These are phyloP conservation scores for Bradypodion pumilum DNA, from an alignment of 2,797 vertebrate genomes.

Conservation along the genomic window DNA sequence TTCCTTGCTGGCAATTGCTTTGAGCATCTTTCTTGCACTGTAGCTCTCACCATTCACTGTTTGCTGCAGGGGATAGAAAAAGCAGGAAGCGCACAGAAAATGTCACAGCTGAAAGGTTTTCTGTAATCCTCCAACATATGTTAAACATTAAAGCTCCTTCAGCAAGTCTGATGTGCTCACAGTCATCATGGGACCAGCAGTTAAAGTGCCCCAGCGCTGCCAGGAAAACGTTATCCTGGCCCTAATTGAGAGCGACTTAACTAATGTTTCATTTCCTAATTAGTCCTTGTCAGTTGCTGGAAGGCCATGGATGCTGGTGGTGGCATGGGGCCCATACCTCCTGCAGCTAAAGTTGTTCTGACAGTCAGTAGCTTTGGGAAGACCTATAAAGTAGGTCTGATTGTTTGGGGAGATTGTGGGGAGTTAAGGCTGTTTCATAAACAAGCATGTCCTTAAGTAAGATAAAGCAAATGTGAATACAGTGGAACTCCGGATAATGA, in stretches of 20 bases:
- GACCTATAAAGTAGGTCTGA: constrained; percentile 62
- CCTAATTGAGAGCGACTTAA: constrained; percentile 78
- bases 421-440: constrained; percentile 15
- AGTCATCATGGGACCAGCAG: constrained; percentile 69
- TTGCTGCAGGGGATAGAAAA: constrained; percentile 64
- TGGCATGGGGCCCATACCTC: constrained; percentile 65
- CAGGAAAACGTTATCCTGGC: constrained; percentile 73
- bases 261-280: constrained; percentile 79
- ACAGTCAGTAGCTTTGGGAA: constrained; percentile 61
- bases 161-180: constrained; percentile 71
- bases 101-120: constrained; percentile 74
- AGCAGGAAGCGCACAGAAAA: constrained; percentile 64
- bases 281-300: constrained; percentile 75
- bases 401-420: constrained; percentile 50
- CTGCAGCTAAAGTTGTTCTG: constrained; percentile 70
- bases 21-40: constrained; percentile 54
- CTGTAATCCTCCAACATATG: constrained; percentile 71
- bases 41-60: constrained; percentile 51
- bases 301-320: constrained; percentile 64
- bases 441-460: not conserved
- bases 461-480: constrained; percentile 24
- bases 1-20: constrained; percentile 50
- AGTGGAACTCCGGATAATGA: no score
- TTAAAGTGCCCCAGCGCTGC: constrained; percentile 70
- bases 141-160: constrained; percentile 73